Evolutionary conservation across 2,113 vertebrate genomes (phyloP).

Genomic region (human (Homo sapiens)): DNA sequence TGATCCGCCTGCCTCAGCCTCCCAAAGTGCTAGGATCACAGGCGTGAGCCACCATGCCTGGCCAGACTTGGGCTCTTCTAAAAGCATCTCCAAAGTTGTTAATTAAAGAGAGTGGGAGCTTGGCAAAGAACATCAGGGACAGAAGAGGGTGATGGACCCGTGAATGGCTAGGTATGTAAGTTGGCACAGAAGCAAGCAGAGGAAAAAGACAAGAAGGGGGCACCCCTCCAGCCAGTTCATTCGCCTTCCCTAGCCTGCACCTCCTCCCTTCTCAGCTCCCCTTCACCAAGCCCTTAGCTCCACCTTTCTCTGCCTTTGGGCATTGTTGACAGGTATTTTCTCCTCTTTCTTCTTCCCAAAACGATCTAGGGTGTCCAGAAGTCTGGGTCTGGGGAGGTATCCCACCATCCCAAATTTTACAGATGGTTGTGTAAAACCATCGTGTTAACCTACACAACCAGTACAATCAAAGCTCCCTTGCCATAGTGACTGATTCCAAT

Average conservation of each 20-base stretch:
- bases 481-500: fast-evolving
- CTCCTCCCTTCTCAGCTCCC: too few relatives aligned
- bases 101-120: not conserved
- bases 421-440: not conserved
- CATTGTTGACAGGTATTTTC: not conserved
- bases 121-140: not conserved
- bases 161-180: not conserved
- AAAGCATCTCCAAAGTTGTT: not conserved
- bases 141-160: too few relatives aligned
- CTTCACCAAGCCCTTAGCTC: not conserved
- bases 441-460: too few relatives aligned
- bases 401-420: not conserved
- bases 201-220: not conserved
- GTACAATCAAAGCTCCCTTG: not conserved
- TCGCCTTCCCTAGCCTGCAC: fast-evolving
- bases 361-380: not conserved
- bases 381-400: not conserved
- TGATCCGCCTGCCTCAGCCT: too few relatives aligned
- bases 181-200: not conserved
- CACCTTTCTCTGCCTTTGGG: not conserved
- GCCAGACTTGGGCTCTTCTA: not conserved
- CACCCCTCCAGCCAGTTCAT: too few relatives aligned
- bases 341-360: not conserved
- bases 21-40: too few relatives aligned
- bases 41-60: too few relatives aligned